These are phyloP conservation scores for Passerculus sandwichensis DNA, from an alignment of 2,797 vertebrate species.

Conservation along the genomic window DNA sequence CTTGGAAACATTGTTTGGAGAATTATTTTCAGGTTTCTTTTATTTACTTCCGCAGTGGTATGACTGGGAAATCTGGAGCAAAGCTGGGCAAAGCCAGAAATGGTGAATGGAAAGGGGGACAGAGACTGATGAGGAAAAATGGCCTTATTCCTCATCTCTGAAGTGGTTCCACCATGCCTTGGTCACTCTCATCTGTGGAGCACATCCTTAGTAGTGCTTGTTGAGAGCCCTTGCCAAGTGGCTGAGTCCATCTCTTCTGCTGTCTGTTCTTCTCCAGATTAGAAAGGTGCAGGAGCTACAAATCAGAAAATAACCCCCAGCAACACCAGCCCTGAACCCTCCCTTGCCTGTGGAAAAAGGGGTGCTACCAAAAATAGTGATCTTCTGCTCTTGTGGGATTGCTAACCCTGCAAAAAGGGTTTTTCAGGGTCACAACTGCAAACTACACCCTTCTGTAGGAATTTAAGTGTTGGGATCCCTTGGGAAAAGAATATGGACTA, in stretches of 20 bases:
- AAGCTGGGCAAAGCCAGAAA: background rate
- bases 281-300: background rate
- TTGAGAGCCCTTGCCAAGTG: background rate
- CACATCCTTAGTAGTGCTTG: background rate
- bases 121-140: background rate
- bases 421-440: background rate
- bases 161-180: background rate
- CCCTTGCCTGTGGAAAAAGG: background rate
- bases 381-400: background rate
- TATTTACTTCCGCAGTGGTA: background rate
- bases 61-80: background rate
- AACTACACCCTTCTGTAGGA: background rate
- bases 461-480: background rate
- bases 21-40: background rate
- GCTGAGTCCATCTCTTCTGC: background rate
- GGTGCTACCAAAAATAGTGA: background rate
- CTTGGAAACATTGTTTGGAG: background rate
- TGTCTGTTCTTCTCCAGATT: background rate
- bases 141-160: background rate
- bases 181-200: background rate
- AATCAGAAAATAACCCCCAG: background rate
- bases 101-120: background rate
- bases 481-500: background rate
- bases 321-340: background rate
- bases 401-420: background rate